Evolutionary conservation across 2,113 vertebrate species (phyloP), one percentile per base, ranked within the genome.

Genomic region (Xyrauchen texanus): DNA sequence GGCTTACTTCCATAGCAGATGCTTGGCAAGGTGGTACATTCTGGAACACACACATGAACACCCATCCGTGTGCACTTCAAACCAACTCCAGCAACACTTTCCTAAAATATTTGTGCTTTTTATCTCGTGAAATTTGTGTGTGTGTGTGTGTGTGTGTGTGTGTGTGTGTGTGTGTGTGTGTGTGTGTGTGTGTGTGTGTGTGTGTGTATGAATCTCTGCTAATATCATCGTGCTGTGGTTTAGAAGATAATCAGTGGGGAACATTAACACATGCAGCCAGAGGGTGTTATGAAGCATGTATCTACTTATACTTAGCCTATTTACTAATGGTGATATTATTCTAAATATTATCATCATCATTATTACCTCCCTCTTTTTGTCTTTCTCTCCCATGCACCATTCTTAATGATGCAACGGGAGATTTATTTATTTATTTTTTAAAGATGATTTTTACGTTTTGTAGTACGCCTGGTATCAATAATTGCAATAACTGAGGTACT

Each of bases 1-100:
- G 57, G 71, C 71, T 60, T 72, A 42, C 10, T 60, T 72, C 70
- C 70, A 72, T 58, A 72, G 70, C 70, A 72, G 70, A 72, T 72
- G 70, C 70, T 60, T 72, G 70, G 53, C 70, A 72, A 72, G 70
- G 55, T 60, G 55, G 70, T 60, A 44, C 55, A 46, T 72, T 60
- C 70, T 60, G 55, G 70, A 72, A 62, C 15, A 42, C 70, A 73
- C 10, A 58, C 55, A 0, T 6, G 58, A 15, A 21, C 58, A 74
- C 57, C 57, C 53, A 61, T 57, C 9, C 15, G 0, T 34, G 71
- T 74, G 58, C 49, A 6, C 42, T 15, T 73, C 46, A 21, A 7
- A 12, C 44, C 15, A 73, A 46, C n/a, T 61, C 15, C 55, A 57
- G 8, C 13, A 71, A 44, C 68, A 57, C 13, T 71, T 74, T 51